Base-by-base conservation (phyloP, 2,113 vertebrate species). In the Hippocampus guttulatus region DNA sequence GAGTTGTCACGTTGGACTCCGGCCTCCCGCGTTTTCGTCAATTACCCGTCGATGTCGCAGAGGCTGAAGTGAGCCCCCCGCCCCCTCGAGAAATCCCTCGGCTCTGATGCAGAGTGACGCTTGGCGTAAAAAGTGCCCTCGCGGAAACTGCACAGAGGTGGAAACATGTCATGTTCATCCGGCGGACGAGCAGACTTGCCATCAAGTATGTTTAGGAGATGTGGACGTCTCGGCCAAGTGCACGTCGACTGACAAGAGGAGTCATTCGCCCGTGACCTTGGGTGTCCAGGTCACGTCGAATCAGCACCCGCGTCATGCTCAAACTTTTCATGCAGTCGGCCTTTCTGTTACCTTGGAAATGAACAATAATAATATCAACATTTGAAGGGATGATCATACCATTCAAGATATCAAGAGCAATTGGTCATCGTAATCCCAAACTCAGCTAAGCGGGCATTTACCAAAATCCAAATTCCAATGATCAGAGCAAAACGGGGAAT, bases 131-230 rank as follows among this genome's bases (percentile, higher is more conserved):
- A 86, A 87, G 83, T 80, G 80, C 15, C 76, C 77, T 79, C 55
- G 66, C 74, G 71, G 81, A 85, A 80, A 82, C 81, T 79, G 79
- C 78, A 81, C 73, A 27, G 80, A 75, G 80, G 83, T 76, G 70
- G 76, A 75, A 65, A 81, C 71, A 63, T 86, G 83, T 88, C 89
- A 88, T 73, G 77, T 82, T 81, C 83, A 84, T 87, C 79, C 84
- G 78, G 67, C 81, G 9, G 71, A 6, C n/a, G 54, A 86, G 76
- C 74, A 88, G 85, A 83, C 81, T 45, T 73, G 77, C 78, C 80
- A 70, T 91, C 88, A 81, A 64, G 75, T 79, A 77, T 0, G 64
- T 70, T 88, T 83, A 88, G 65, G 79, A 65, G 66, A 74, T 61
- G 43, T 64, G 67, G 25, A 41, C 73, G 40, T 85, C 65, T 69